A percentile compares a stretch with the other conserved stretches of the same genome.
phyloP scores from a whole-genome alignment of 2,113 vertebrate species.

The Chiloscyllium plagiosum region DNA sequence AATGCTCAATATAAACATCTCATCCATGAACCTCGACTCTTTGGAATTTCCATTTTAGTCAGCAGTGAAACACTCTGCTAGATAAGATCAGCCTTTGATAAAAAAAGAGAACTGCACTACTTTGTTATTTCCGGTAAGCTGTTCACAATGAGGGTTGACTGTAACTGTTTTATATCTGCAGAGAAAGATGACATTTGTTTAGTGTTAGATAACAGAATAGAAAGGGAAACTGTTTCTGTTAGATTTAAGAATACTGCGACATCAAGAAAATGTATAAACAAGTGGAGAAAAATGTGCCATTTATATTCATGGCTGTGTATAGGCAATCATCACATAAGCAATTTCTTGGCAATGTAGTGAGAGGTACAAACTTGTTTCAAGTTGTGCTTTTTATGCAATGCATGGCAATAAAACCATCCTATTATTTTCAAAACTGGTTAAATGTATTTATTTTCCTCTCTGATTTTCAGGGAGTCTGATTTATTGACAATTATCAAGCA shows the following conservation, averaged over 20 bases:
- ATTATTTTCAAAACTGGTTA: neutral
- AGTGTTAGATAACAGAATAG: neutral
- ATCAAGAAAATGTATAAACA: slow-evolving; percentile 16
- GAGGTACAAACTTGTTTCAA: neutral
- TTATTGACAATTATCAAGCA: neutral
- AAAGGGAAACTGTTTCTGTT: slow-evolving; percentile 1
- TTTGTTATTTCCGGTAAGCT: slow-evolving; percentile 9
- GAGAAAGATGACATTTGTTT: slow-evolving; percentile 31
- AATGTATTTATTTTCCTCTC: neutral
- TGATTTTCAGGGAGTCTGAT: neutral
- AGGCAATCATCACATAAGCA: neutral
- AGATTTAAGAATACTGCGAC: neutral
- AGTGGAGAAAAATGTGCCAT: neutral
- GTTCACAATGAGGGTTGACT: neutral
- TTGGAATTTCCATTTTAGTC: neutral
- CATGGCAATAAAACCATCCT: neutral
- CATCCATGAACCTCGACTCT: neutral
- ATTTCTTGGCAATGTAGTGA: slow-evolving; percentile 20
- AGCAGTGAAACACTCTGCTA: neutral
- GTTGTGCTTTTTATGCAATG: neutral
- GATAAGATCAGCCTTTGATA: neutral
- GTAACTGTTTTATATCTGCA: slow-evolving; percentile 17
- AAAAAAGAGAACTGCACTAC: neutral
- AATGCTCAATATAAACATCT: slow-evolving; percentile 11
- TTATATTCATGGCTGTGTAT: neutral